Percentiles rank a stretch among this genome's conserved stretches.
Evolutionary conservation across 2,113 vertebrate species (phyloP).

Genomic region (Myiopsitta monachus): DNA sequence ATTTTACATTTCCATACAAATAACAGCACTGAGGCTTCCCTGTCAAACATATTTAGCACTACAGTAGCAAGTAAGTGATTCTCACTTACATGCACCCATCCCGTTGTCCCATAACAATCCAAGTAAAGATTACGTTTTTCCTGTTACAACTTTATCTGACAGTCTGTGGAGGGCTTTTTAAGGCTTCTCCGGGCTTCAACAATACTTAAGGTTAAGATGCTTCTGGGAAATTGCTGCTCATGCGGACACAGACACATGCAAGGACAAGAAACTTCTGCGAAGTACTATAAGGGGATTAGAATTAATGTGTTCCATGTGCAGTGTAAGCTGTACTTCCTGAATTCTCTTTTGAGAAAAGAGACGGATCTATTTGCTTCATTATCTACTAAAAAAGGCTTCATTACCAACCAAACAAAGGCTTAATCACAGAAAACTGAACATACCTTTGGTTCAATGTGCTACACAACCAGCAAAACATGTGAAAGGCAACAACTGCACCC

Average conservation of each 20-base stretch:
- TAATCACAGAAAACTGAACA: not conserved
- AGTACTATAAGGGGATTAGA: slow-evolving; percentile 27
- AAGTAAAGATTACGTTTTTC: slow-evolving; percentile 6
- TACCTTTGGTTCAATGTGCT: not conserved
- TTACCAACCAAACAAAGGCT: not conserved
- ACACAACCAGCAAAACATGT: not conserved
- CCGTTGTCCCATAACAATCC: not conserved
- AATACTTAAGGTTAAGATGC: not conserved
- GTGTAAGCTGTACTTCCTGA: slow-evolving; percentile 35
- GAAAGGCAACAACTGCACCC: not conserved
- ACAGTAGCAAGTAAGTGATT: not conserved
- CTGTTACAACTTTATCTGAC: not conserved
- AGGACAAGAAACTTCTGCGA: slow-evolving; percentile 43
- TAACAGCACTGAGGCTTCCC: not conserved
- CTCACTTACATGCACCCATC: not conserved
- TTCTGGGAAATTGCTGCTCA: not conserved
- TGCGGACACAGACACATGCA: not conserved
- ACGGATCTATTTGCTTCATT: slow-evolving; percentile 17
- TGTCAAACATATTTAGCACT: not conserved
- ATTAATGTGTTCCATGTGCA: slow-evolving; percentile 56
- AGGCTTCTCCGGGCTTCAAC: not conserved
- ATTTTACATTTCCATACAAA: not conserved
- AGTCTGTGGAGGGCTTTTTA: not conserved
- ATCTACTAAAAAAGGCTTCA: slow-evolving; percentile 7
- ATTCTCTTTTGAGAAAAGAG: slow-evolving; percentile 11